Percentiles rank a stretch among this genome's conserved stretches.
Conservation (phyloP, 2,888 invertebrate species). For the Lasioglossum leucozonium region DNA sequence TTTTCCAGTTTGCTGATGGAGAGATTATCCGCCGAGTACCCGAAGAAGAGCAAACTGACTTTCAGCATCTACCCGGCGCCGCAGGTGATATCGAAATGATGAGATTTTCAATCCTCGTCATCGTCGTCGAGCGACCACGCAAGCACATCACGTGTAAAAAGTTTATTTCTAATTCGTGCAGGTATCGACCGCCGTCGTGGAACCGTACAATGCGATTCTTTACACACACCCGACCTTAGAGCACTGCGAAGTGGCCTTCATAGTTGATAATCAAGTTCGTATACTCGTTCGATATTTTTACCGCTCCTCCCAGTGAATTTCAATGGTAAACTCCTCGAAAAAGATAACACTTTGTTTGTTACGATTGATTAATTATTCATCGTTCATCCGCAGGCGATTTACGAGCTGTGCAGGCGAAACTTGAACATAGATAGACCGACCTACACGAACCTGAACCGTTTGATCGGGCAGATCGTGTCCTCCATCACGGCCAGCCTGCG, state of each 20-base stretch:
- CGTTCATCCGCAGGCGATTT: slow-evolving; percentile 74
- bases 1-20: slow-evolving; percentile 97
- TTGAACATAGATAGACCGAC: slow-evolving; percentile 88
- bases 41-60: slow-evolving; percentile 96
- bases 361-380: not conserved
- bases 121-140: not conserved
- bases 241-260: slow-evolving; percentile 82
- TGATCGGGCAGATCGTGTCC: slow-evolving; percentile 92
- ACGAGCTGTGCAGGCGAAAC: slow-evolving; percentile 84
- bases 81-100: slow-evolving; percentile 86
- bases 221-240: slow-evolving; percentile 82
- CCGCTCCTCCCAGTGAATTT: not conserved
- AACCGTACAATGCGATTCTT: slow-evolving; percentile 82
- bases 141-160: not conserved
- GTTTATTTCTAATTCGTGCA: slow-evolving; percentile 73
- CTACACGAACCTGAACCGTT: slow-evolving; percentile 89
- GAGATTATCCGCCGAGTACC: slow-evolving; percentile 95
- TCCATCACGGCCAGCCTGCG: slow-evolving; percentile 95
- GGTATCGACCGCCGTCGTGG: slow-evolving; percentile 83
- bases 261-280: slow-evolving; percentile 81
- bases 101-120: not conserved
- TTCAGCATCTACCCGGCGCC: slow-evolving; percentile 98
- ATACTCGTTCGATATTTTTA: not conserved
- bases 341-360: not conserved
- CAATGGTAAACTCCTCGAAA: not conserved